Base-by-base conservation (phyloP, 2,113 vertebrate species). In the Nerophis ophidion region DNA sequence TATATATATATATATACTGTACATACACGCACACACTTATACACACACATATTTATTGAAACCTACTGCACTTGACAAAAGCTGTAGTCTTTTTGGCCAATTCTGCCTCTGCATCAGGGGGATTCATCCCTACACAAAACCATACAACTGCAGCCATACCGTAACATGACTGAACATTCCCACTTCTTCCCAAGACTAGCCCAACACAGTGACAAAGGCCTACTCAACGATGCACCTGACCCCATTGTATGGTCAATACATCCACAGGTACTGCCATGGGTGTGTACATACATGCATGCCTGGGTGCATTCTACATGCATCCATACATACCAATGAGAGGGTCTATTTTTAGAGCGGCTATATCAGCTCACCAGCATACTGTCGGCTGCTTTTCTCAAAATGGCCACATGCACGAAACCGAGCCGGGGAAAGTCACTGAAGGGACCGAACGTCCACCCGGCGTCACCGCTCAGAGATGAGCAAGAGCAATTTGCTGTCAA, bases 311-410 rank as follows among this genome's bases (percentile, higher is more conserved):
- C 46, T 64, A 48, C 56, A 51, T 57, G 50, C 48, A 65, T 68
- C 63, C 50, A 68, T 63, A 69, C 71, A 81, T 76, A 63, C 61
- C 60, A 33, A 70, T 49, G n/a, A 72, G 73, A 78, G 71, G 53
- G 12, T 65, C 66, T 86, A 85, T 86, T 81, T 80, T 79, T 86
- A 84, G 81, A 66, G 33, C 0, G 1, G 46, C 74, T 79, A 81
- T 75, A 84, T 79, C 73, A 81, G 62, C 78, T 48, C 66, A 16
- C 48, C 46, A 26, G 26, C 33, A 17, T 76, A 70, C 78, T 82
- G 82, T 87, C 81, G 79, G 81, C 72, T 79, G 73, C 73, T 83
- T 71, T 70, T 71, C 80, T 74, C 66, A 77, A 81, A 82, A 81
- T 76, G 74, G 81, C 74, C 79, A 44, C 80, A 71, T 11, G 33